A percentile compares a stretch with the other conserved stretches of the same genome.
Conservation (phyloP, 2,888 invertebrate species). For the Ophion ventricosus region DNA sequence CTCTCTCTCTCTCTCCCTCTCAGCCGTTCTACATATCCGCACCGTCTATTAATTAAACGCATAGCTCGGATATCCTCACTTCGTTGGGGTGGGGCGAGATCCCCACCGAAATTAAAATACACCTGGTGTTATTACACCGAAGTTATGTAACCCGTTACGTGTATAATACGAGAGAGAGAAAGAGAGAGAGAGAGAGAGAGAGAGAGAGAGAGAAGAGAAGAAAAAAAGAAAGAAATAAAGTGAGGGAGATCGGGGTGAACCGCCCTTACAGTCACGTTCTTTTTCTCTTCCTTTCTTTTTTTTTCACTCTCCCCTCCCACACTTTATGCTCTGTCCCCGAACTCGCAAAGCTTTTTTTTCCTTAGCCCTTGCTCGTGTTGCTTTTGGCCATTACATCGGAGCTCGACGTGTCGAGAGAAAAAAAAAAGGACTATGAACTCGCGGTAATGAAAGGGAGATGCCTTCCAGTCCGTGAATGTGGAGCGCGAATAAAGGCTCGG, state of each 20-base stretch:
- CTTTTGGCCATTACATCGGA: slow-evolving; percentile 47
- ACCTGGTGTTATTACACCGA: slow-evolving; percentile 67
- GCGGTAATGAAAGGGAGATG: slow-evolving; percentile 36
- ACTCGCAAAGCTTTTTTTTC: slow-evolving; percentile 38
- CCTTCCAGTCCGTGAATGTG: slow-evolving; percentile 55
- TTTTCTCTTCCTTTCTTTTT: slow-evolving; percentile 34
- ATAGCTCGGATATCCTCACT: slow-evolving; percentile 65
- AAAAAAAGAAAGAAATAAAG: not conserved
- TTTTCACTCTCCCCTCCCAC: slow-evolving; percentile 28
- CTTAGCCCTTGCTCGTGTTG: slow-evolving; percentile 20
- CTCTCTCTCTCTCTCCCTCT: too few species aligned
- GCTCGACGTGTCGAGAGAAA: slow-evolving; percentile 26
- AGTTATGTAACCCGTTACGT: slow-evolving; percentile 65
- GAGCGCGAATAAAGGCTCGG: slow-evolving; percentile 49
- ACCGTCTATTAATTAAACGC: slow-evolving; percentile 64
- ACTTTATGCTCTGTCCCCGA: slow-evolving; percentile 20
- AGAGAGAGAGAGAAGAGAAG: slow-evolving; percentile 2
- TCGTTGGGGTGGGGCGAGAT: slow-evolving; percentile 35
- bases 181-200: slow-evolving; percentile 6
- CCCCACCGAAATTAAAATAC: slow-evolving; percentile 72
- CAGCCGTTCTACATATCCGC: slow-evolving; percentile 16
- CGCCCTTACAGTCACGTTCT: slow-evolving; percentile 21
- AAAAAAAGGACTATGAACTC: slow-evolving; percentile 46
- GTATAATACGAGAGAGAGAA: slow-evolving; percentile 36
- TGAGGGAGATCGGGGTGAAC: slow-evolving; percentile 16